Base-by-base conservation (phyloP, 2,888 invertebrate genomes). In the Drosophila antonietae region DNA sequence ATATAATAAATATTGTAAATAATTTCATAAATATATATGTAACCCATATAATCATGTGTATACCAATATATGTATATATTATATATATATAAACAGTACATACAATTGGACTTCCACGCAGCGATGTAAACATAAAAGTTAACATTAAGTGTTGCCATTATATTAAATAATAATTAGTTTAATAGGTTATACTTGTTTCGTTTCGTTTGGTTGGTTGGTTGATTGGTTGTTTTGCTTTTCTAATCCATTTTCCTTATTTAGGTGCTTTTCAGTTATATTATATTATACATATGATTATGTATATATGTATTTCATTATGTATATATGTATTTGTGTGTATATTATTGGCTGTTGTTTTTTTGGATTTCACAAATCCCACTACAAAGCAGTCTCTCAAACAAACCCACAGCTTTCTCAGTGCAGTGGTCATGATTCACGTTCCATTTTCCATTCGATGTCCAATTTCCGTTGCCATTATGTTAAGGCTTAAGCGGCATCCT, bases 1-100 rank as follows among this genome's bases (percentile, higher is more conserved):
- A 75, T 77, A 60, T 73, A 63, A 76, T 75, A 76, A 82, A 70
- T 75, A 75, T 77, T 77, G 67, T 71, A 80, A 77, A 80, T 75
- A 73, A 75, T 79, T 75, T 78, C 53, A 73, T 68, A 78, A 68
- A 69, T 78, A 63, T 61, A 69, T 68, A 59, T 68, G 23, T 65
- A 76, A 47, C 69, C 57, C 65, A 68, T 78, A 73, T 69, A 80
- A 66, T 73, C 78, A 72, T 63, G 72, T 71, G 63, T 66, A 71
- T 68, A 70, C 60, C 49, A 51, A 67, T 61, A 70, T 53, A 47
- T 47, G 52, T 63, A 28, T 56, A 41, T 56, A 31, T 56, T 56
- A 68, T 44, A 12, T 18, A 68, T 68, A 68, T 68, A 73, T 77
- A 79, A 79, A 78, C 78, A 78, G 76, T 68, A 78, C 65, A 76